Conservation (phyloP, 2,797 vertebrate genomes). For the Garrulus glandarius region DNA sequence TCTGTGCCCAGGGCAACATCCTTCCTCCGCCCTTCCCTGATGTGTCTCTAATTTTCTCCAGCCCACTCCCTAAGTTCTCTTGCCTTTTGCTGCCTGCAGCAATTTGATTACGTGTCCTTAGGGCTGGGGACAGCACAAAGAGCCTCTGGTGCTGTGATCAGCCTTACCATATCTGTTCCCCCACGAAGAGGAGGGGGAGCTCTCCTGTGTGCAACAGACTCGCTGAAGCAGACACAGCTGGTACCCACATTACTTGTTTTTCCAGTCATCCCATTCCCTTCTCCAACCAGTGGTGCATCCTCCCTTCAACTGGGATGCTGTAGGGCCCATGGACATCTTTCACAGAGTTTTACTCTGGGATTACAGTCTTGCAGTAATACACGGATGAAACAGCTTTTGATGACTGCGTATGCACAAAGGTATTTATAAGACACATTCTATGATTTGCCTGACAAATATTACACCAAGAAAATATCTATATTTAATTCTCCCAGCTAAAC, state of each 20-base stretch:
- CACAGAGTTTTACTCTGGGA: neutral
- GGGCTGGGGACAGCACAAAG: neutral
- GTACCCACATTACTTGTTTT: accelerated
- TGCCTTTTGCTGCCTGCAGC: neutral
- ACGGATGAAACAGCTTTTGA: neutral
- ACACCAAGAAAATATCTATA: neutral
- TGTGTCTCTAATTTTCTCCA: neutral
- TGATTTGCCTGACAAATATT: neutral
- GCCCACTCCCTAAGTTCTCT: neutral
- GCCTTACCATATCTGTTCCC: neutral
- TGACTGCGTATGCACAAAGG: neutral
- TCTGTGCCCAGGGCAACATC: neutral
- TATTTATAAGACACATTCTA: neutral
- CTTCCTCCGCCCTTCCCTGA: neutral
- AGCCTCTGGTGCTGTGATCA: neutral
- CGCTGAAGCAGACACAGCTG: neutral
- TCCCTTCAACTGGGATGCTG: neutral
- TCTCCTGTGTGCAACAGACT: neutral
- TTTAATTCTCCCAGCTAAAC: slow-evolving; percentile 1
- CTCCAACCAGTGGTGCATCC: neutral
- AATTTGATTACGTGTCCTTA: accelerated
- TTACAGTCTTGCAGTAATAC: neutral
- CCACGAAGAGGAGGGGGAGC: accelerated
- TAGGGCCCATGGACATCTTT: neutral
- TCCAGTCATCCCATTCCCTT: neutral